Conservation (phyloP, 2,888 invertebrate species). For the Lutraria lutraria region DNA sequence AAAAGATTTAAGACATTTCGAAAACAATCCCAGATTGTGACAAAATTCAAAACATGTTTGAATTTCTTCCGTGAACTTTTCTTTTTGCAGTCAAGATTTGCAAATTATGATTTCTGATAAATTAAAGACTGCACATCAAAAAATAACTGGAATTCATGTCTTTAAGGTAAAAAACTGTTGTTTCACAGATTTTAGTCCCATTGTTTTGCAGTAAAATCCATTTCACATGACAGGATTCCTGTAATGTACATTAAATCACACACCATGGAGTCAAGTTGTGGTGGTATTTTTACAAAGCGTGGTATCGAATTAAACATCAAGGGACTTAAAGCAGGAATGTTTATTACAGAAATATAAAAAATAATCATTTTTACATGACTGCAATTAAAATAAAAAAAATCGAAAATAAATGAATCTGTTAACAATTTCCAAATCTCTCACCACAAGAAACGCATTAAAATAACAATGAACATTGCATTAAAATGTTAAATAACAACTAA, state of each 20-base stretch:
- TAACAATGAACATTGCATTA: not conserved
- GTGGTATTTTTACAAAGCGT: not conserved
- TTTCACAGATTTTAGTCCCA: conserved; percentile 17
- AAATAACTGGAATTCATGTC: conserved; percentile 10
- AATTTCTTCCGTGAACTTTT: not conserved
- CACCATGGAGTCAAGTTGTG: not conserved
- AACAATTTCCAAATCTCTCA: conserved; percentile 8
- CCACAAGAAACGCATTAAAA: not conserved
- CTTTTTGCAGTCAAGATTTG: conserved; percentile 6
- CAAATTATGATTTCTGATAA: conserved; percentile 24
- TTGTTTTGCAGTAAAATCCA: conserved; percentile 24
- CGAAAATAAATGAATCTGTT: not conserved
- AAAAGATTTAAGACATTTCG: conserved; percentile 11
- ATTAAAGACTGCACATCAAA: conserved; percentile 21
- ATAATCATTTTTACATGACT: not conserved
- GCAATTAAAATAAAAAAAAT: conserved; percentile 16
- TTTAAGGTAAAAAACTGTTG: conserved; percentile 10
- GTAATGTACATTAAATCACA: conserved; percentile 16
- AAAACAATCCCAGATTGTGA: conserved; percentile 6
- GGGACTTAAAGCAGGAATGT: not conserved
- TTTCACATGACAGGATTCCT: not conserved
- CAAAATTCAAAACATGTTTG: conserved; percentile 1
- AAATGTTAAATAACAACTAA: conserved; percentile 43
- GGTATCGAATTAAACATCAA: not conserved
- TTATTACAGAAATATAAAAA: not conserved